Evolutionary conservation across 2,113 vertebrate genomes (phyloP).

Genomic region (Gavialis gangeticus): DNA sequence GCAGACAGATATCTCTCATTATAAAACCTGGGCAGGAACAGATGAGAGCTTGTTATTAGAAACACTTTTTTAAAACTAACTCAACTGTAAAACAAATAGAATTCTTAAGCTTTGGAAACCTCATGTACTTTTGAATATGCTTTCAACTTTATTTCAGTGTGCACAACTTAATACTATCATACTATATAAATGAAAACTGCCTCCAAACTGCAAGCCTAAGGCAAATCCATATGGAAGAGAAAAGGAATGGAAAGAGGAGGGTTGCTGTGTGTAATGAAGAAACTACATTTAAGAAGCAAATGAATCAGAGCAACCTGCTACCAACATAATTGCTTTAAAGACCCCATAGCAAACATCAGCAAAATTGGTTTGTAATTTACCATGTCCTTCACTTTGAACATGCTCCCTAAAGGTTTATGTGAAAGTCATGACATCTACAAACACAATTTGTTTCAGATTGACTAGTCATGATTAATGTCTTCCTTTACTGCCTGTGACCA

Average conservation of each 20-base stretch:
- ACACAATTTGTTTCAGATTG: conserved; percentile 58
- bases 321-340: conserved; percentile 60
- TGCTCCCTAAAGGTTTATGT: conserved; percentile 48
- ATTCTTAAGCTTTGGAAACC: conserved; percentile 13
- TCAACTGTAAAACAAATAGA: conserved; percentile 52
- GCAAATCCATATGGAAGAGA: conserved; percentile 19
- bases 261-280: conserved; percentile 29
- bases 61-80: conserved; percentile 25
- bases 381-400: conserved; percentile 66
- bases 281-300: conserved; percentile 63
- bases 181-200: conserved; percentile 39
- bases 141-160: conserved; percentile 37
- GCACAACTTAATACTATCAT: conserved; percentile 12
- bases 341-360: conserved; percentile 60
- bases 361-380: conserved; percentile 71
- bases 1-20: background rate
- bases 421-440: conserved; percentile 55
- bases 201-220: conserved; percentile 38
- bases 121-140: conserved; percentile 31
- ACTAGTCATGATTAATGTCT: conserved; percentile 62
- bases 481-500: conserved; percentile 56
- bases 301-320: conserved; percentile 44
- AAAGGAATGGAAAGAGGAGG: conserved; percentile 3
- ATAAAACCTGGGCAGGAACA: background rate
- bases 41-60: background rate